Conservation (phyloP, 2,888 invertebrate species). For the Ormyrus labotus region DNA sequence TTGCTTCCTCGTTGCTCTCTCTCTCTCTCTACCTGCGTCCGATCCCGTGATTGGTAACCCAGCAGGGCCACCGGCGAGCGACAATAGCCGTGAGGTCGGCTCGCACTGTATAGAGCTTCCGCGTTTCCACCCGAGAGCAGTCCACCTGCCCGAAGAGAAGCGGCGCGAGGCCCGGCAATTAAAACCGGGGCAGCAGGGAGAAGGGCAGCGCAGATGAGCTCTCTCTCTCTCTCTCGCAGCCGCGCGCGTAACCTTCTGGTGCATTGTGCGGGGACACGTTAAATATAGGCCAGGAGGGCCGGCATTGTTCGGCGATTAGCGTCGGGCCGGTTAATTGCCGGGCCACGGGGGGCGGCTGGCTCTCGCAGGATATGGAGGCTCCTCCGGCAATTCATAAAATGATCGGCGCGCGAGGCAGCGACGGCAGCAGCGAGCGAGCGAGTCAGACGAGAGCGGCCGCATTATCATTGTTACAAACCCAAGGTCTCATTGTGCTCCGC, state of each 20-base stretch:
- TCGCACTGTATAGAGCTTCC: constrained; percentile 3
- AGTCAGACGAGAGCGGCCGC: constrained; percentile 26
- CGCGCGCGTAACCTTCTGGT: constrained; percentile 15
- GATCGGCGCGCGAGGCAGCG: constrained; percentile 57
- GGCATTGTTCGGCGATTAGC: constrained; percentile 73
- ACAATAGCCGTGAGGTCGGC: too few relatives aligned
- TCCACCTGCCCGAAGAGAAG: neutral
- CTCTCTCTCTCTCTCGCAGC: neutral
- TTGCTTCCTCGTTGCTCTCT: too few relatives aligned
- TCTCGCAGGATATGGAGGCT: constrained; percentile 67
- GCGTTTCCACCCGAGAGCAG: neutral
- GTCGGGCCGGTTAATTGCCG: constrained; percentile 71
- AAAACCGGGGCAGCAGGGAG: neutral
- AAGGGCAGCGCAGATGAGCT: neutral
- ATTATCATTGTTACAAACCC: constrained; percentile 55
- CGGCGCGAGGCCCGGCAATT: neutral
- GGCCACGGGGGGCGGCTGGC: constrained; percentile 69
- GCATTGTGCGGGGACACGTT: constrained; percentile 59
- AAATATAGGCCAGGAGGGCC: constrained; percentile 73
- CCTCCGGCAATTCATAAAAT: constrained; percentile 64
- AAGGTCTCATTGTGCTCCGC: constrained; percentile 51
- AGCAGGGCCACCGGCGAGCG: too few relatives aligned
- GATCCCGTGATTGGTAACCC: too few relatives aligned
- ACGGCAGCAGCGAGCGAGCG: neutral
- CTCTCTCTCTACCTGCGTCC: too few relatives aligned